Conservation (phyloP, 2,113 vertebrate species). For the Phrynocephalus versicolor region DNA sequence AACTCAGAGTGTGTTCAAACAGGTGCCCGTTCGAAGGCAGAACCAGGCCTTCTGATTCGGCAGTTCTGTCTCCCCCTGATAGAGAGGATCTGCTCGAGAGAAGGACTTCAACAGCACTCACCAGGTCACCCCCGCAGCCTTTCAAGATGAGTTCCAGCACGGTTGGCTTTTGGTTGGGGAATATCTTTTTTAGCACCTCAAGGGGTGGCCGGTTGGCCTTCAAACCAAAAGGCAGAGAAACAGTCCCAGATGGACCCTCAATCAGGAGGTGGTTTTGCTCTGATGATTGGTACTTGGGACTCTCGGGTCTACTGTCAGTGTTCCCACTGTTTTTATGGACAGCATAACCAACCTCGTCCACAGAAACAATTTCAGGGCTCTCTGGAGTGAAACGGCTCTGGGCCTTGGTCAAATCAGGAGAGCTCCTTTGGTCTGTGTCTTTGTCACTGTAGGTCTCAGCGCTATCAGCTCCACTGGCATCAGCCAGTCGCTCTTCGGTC, state of each 20-base stretch:
- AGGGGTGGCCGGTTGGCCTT: slow-evolving; percentile 92
- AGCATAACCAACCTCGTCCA: slow-evolving; percentile 83
- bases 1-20: slow-evolving; percentile 89
- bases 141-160: slow-evolving; percentile 95
- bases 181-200: slow-evolving; percentile 96
- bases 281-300: slow-evolving; percentile 79
- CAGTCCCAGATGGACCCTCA: slow-evolving; percentile 88
- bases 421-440: slow-evolving; percentile 87
- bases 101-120: slow-evolving; percentile 94
- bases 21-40: slow-evolving; percentile 88
- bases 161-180: slow-evolving; percentile 91
- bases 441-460: slow-evolving; percentile 88
- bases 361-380: slow-evolving; percentile 83
- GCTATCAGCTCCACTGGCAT: slow-evolving; percentile 80
- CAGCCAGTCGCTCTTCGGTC: slow-evolving; percentile 83
- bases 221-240: slow-evolving; percentile 89
- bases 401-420: slow-evolving; percentile 85
- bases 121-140: slow-evolving; percentile 94
- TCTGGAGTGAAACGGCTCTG: slow-evolving; percentile 87
- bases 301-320: slow-evolving; percentile 78
- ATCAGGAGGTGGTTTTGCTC: slow-evolving; percentile 88
- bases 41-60: slow-evolving; percentile 81
- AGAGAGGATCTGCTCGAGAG: slow-evolving; percentile 85
- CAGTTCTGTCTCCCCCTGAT: slow-evolving; percentile 73
- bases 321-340: slow-evolving; percentile 76